Percentiles rank a stretch among this genome's conserved stretches.
These are phyloP conservation scores for Poecilobothrus nobilitatus DNA, from an alignment of 2,888 invertebrate species.

Conservation along the genomic window DNA sequence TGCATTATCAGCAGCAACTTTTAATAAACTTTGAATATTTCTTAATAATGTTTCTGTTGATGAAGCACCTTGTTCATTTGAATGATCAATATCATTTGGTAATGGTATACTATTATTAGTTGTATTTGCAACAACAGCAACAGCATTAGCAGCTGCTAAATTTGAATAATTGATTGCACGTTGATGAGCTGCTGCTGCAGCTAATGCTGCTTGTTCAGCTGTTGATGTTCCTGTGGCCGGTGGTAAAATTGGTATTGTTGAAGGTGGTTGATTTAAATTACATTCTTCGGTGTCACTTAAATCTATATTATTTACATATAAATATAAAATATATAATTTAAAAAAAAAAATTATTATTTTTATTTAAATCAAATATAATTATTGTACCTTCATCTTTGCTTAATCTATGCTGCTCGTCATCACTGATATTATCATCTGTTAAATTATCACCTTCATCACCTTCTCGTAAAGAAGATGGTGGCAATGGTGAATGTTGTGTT, in stretches of 20 bases:
- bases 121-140: slow-evolving; percentile 34
- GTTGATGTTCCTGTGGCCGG: not conserved
- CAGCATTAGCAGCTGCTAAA: slow-evolving; percentile 57
- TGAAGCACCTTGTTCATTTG: slow-evolving; percentile 55
- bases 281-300: slow-evolving; percentile 63
- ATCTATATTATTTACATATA: slow-evolving; percentile 46
- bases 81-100: slow-evolving; percentile 40
- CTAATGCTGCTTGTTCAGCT: slow-evolving; percentile 29
- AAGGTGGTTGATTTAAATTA: slow-evolving; percentile 56
- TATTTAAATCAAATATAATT: not conserved
- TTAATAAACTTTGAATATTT: slow-evolving; percentile 91
- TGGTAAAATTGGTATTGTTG: slow-evolving; percentile 35
- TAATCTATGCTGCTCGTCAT: slow-evolving; percentile 72
- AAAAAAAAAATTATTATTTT: not conserved
- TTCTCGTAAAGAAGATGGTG: slow-evolving; percentile 50
- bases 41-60: slow-evolving; percentile 89
- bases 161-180: slow-evolving; percentile 73
- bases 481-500: slow-evolving; percentile 50
- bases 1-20: slow-evolving; percentile 96
- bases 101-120: slow-evolving; percentile 30
- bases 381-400: slow-evolving; percentile 62
- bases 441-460: slow-evolving; percentile 64
- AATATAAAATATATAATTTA: not conserved
- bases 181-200: slow-evolving; percentile 49
- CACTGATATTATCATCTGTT: slow-evolving; percentile 76